Evolutionary conservation across 2,113 vertebrate genomes (phyloP), one percentile per base, ranked within the genome.

Genomic region (Aegypius monachus): DNA sequence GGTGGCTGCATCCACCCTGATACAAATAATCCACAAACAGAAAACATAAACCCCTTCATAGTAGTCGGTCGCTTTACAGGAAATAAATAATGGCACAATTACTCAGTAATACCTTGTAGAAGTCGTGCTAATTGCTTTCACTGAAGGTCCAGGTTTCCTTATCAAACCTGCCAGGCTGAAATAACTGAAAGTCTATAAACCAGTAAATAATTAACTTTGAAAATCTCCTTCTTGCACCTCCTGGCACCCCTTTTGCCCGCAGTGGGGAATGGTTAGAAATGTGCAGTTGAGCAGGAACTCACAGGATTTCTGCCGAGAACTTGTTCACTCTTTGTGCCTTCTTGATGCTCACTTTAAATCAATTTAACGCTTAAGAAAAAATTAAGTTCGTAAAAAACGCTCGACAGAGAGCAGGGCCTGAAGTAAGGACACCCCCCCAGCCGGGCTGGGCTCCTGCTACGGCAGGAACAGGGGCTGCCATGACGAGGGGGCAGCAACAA

Each of bases 101-200:
- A 85, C 70, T 86, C 79, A 70, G 71, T 53, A 77, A 29, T 75
- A 68, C 26, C 74, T 75, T 23, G 1, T 11, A 83, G 86, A 84
- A 77, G 48, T 45, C 4, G 2, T 5, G 3, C 34, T 97, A 92
- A 92, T 86, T 90, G 81, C 50, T 92, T 92, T 87, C 75, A 45
- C n/a, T 75, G 61, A 86, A 93, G n/a, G 38, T 88, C 52, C 81
- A 88, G 31, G 40, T 68, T 66, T 95, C 65, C 65, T 93, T 89
- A 93, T 95, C 90, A 93, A 92, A 87, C 25, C 34, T 89, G 80
- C n/a, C 88, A 95, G 63, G 47, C 42, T 92, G 55, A 94, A 95
- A 58, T 50, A 82, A 48, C 63, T 78, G 25, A 5, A 90, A 88
- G 59, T 59, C 73, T 78, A 81, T 66, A 95, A 82, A 93, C 1